These are phyloP conservation scores for Torymus texanus DNA, from an alignment of 2,888 invertebrate genomes.

Conservation along the genomic window DNA sequence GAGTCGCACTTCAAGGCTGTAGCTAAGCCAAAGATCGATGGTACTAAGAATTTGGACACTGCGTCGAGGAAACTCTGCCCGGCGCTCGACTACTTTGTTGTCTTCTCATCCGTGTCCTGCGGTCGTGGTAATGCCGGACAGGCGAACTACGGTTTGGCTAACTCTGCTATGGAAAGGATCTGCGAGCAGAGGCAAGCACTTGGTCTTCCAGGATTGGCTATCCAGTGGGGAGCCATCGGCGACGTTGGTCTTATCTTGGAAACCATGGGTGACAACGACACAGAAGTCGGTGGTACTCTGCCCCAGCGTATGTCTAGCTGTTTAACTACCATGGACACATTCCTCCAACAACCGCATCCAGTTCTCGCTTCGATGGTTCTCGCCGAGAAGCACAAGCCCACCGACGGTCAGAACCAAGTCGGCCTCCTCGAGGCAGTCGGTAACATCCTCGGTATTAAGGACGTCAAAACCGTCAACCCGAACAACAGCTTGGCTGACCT, in stretches of 20 bases:
- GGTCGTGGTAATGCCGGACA: constrained; percentile 98
- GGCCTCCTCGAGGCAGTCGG: constrained; percentile 87
- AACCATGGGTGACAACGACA: constrained; percentile 91
- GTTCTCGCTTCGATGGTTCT: constrained; percentile 90
- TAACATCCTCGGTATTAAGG: constrained; percentile 93
- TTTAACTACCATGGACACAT: constrained; percentile 89
- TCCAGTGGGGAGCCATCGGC: constrained; percentile 99
- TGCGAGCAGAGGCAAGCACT: constrained; percentile 89
- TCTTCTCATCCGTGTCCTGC: constrained; percentile 97
- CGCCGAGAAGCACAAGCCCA: constrained; percentile 86
- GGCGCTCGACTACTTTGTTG: constrained; percentile 93
- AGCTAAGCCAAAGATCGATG: constrained; percentile 89
- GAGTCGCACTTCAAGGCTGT: constrained; percentile 88
- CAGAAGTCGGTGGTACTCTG: constrained; percentile 95
- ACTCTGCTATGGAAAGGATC: constrained; percentile 97
- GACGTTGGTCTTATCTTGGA: constrained; percentile 96
- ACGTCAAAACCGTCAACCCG: constrained; percentile 85
- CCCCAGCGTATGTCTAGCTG: constrained; percentile 98
- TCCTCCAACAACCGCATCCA: constrained; percentile 92
- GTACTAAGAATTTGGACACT: constrained; percentile 88
- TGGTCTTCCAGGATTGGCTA: constrained; percentile 91
- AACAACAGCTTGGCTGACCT: constrained; percentile 91
- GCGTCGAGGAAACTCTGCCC: constrained; percentile 87
- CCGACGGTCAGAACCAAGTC: constrained; percentile 78
- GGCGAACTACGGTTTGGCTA: constrained; percentile 97